A percentile compares a stretch with the other conserved stretches of the same genome.
Conservation (phyloP, 2,888 invertebrate genomes). For the Stratiomys singularior region DNA sequence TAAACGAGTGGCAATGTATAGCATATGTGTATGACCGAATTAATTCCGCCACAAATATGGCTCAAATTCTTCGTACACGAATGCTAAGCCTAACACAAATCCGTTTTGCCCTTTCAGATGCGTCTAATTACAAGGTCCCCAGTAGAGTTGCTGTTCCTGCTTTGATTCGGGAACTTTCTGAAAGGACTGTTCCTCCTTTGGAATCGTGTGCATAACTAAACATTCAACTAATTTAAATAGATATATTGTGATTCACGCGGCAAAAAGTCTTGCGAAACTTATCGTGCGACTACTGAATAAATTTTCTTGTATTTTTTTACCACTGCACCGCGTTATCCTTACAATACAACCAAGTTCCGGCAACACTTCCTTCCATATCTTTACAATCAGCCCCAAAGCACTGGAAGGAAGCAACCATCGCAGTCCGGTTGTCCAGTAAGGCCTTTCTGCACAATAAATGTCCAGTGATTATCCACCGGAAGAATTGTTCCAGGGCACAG, state of each 20-base stretch:
- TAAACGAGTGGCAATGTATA: not conserved
- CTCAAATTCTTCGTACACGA: not conserved
- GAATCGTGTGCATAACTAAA: too few relatives aligned
- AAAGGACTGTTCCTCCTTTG: too few relatives aligned
- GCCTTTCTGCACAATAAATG: constrained; percentile 36
- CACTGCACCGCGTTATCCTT: too few relatives aligned
- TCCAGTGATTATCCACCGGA: constrained; percentile 29
- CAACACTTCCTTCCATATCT: constrained; percentile 17
- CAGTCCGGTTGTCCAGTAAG: not conserved
- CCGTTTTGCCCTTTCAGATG: not conserved
- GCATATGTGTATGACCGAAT: constrained; percentile 13
- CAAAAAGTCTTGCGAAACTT: too few relatives aligned
- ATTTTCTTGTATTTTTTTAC: too few relatives aligned
- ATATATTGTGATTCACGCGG: too few relatives aligned
- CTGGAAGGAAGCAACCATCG: not conserved
- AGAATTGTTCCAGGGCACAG: not conserved
- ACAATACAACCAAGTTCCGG: too few relatives aligned
- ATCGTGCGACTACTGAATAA: too few relatives aligned
- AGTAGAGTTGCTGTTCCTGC: not conserved
- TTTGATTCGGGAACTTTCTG: not conserved
- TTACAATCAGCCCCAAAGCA: not conserved
- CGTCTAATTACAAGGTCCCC: constrained; percentile 13
- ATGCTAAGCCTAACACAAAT: not conserved
- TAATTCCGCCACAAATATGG: constrained; percentile 21
- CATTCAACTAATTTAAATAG: too few relatives aligned